These are phyloP conservation scores for Puffinus mauretanicus DNA, from an alignment of 2,113 vertebrate species.

Conservation along the genomic window DNA sequence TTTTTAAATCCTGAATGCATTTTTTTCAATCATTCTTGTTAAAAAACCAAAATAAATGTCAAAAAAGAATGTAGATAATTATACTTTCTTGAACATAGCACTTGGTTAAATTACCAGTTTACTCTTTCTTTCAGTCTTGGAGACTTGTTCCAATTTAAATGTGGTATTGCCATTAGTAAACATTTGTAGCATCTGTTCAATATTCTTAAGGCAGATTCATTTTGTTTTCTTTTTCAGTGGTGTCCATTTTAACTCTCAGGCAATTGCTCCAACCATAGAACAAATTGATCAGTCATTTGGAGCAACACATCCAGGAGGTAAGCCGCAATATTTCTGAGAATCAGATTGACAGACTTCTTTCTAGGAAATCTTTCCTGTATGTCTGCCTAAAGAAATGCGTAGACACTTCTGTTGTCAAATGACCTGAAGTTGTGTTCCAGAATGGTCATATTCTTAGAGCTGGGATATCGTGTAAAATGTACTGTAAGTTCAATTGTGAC, in stretches of 20 bases:
- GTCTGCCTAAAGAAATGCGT: background rate
- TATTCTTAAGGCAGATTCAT: background rate
- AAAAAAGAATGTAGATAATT: background rate
- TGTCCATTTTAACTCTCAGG: conserved; percentile 99
- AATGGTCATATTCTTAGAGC: background rate
- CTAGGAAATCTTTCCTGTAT: background rate
- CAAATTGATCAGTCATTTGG: conserved; percentile 99
- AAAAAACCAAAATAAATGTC: background rate
- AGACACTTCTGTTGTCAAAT: background rate
- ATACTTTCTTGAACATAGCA: background rate
- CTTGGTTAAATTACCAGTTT: background rate
- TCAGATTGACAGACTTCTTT: background rate
- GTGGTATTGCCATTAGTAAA: background rate
- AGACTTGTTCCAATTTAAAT: background rate
- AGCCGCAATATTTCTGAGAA: background rate
- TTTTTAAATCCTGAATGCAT: background rate
- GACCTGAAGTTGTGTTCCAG: background rate
- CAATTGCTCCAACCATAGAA: conserved; percentile 97
- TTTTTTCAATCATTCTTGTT: background rate
- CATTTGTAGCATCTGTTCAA: fast-evolving
- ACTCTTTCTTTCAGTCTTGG: background rate
- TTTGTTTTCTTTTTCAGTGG: conserved; percentile 81
- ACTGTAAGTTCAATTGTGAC: background rate
- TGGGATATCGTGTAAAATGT: background rate
- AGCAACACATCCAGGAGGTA: conserved; percentile 98